Conservation (phyloP, 2,797 vertebrate species). For the Characodon lateralis region DNA sequence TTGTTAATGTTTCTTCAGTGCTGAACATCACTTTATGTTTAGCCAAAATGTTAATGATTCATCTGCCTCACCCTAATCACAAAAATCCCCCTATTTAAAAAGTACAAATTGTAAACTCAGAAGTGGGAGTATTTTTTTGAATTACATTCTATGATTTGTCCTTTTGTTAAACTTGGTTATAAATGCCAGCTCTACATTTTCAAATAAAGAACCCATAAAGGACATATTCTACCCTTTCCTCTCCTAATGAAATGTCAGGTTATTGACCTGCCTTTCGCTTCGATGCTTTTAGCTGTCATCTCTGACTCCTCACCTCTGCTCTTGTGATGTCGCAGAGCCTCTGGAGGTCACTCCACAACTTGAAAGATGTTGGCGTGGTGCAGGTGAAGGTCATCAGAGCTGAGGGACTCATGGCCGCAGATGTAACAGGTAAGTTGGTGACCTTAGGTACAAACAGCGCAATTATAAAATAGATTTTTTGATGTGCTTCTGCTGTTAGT, state of each 20-base stretch:
- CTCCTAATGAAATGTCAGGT: conserved; percentile 74
- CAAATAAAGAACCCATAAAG: conserved; percentile 63
- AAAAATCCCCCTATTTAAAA: conserved; percentile 27
- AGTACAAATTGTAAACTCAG: conserved; percentile 45
- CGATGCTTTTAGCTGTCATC: conserved; percentile 62
- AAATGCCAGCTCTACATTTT: conserved; percentile 75
- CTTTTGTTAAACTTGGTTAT: conserved; percentile 42
- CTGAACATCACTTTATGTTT: background rate
- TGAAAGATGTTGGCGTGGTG: conserved; percentile 95
- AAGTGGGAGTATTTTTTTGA: conserved; percentile 35
- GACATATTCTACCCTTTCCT: conserved; percentile 73
- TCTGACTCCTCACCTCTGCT: conserved; percentile 60
- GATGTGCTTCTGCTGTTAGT: background rate
- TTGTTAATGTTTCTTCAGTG: background rate
- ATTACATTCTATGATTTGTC: conserved; percentile 62
- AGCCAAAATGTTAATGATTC: background rate
- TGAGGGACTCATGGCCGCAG: conserved; percentile 96
- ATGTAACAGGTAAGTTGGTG: conserved; percentile 91
- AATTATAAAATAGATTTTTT: conserved; percentile 8
- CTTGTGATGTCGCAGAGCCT: conserved; percentile 82
- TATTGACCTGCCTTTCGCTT: conserved; percentile 69
- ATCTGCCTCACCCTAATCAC: conserved; percentile 9
- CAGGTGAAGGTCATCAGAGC: conserved; percentile 97
- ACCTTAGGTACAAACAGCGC: conserved; percentile 28
- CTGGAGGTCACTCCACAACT: conserved; percentile 88